A percentile compares a stretch with the other conserved stretches of the same genome.
Evolutionary conservation across 2,888 invertebrate genomes (phyloP).

Genomic region (Trachelus stipa): DNA sequence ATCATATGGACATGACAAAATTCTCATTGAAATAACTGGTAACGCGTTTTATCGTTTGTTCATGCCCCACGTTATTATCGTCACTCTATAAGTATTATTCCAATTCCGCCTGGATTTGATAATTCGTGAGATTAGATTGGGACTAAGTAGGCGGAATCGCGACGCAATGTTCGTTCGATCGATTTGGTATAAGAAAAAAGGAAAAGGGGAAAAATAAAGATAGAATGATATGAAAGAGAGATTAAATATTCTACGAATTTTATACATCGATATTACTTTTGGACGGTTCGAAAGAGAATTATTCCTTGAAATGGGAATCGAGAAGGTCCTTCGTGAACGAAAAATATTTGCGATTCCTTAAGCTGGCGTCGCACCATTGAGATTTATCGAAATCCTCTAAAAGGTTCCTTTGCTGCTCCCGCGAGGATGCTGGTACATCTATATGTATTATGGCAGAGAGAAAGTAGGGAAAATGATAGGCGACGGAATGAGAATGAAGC

Average conservation of each 20-base stretch:
- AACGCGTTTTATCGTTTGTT: neutral
- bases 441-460: neutral
- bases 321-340: neutral
- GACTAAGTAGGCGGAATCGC: neutral
- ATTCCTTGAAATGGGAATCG: neutral
- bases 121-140: neutral
- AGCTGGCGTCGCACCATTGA: neutral
- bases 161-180: neutral
- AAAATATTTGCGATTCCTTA: neutral
- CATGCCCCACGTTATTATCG: neutral
- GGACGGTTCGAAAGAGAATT: neutral
- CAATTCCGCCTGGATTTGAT: neutral
- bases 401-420: neutral
- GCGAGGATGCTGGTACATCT: neutral
- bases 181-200: neutral
- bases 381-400: neutral
- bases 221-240: neutral
- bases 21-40: neutral
- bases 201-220: neutral
- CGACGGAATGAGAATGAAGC: neutral
- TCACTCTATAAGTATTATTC: neutral
- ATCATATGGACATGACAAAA: neutral
- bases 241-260: neutral
- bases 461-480: neutral
- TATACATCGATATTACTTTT: neutral